Conservation (phyloP, 2,113 vertebrate genomes). For the Thunnus thynnus region DNA sequence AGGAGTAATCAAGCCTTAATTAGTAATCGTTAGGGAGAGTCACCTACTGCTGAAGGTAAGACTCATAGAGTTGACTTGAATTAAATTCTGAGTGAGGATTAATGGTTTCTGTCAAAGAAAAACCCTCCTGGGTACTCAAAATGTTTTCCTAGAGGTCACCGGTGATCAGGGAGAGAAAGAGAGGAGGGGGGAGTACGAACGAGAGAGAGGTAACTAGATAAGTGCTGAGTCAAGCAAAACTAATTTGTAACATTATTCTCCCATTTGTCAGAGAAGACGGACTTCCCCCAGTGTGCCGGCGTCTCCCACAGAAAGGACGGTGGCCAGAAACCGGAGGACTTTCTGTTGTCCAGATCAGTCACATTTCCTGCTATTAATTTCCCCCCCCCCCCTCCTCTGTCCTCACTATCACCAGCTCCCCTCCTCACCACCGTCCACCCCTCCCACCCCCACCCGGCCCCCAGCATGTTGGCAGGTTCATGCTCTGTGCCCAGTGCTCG, state of each 20-base stretch:
- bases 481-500: constrained; percentile 57
- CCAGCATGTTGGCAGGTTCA: constrained; percentile 46
- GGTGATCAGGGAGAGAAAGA: constrained; percentile 30
- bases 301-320: not conserved
- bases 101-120: constrained; percentile 58
- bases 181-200: not conserved
- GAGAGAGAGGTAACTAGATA: constrained; percentile 1
- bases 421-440: not conserved
- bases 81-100: constrained; percentile 52
- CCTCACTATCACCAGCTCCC: not conserved
- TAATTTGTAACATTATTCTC: constrained; percentile 21
- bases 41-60: constrained; percentile 31
- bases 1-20: constrained; percentile 40
- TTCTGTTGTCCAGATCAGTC: constrained; percentile 8
- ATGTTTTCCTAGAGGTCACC: constrained; percentile 61
- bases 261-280: not conserved
- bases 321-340: constrained; percentile 10
- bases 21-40: constrained; percentile 31
- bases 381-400: not conserved
- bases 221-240: constrained; percentile 30
- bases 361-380: not conserved
- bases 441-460: not conserved
- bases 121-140: constrained; percentile 43
- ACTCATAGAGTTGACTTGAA: constrained; percentile 33
- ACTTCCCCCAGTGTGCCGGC: not conserved